Evolutionary conservation across 2,797 vertebrate species (phyloP), one percentile per base, ranked within the genome.

Genomic region (Mormyrops boulengeri): DNA sequence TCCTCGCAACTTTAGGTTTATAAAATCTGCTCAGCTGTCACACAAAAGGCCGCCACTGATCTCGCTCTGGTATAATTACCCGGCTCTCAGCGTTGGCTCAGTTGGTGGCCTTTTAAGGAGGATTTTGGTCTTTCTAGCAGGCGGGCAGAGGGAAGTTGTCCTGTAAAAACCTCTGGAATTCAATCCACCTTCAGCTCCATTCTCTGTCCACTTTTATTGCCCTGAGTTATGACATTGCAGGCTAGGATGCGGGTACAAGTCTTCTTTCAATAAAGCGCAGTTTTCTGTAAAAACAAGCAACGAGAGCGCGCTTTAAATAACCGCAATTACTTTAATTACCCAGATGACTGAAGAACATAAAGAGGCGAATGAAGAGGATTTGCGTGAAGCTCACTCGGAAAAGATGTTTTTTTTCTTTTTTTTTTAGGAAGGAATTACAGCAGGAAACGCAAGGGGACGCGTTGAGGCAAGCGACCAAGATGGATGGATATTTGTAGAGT

Each of bases 221-320:
- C 88, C 44, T 57, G 86, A 57, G 86, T 87, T 87, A 87, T 53
- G 50, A 57, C 86, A 87, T 60, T 60, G 52, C 86, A 60, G 86
- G 55, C 12, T 52, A 60, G 49, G 89, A 80, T 60, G 87, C 92
- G 89, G 91, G 90, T 69, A 91, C 90, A 90, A 88, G 91, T 89
- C 85, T 22, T 26, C 85, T 87, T 52, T 60, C 30, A 19, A 57
- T 87, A 57, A 57, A 87, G 30, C n/a, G 50, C 50, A 87, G 19
- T 52, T 49, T 84, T 85, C 34, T 57, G 34, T 62, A 57, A 87
- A 55, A 87, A 87, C 84, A 87, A 52, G 85, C 53, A 34, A 55
- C 52, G 22, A 87, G 52, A 55, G 50, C 4, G 52, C 44, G 38
- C 52, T 87, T 57, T 87, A 57, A 87, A 87, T 87, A 41, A 57